Base-by-base conservation (phyloP, 2,113 vertebrate genomes). In the Chaetodon auriga region DNA sequence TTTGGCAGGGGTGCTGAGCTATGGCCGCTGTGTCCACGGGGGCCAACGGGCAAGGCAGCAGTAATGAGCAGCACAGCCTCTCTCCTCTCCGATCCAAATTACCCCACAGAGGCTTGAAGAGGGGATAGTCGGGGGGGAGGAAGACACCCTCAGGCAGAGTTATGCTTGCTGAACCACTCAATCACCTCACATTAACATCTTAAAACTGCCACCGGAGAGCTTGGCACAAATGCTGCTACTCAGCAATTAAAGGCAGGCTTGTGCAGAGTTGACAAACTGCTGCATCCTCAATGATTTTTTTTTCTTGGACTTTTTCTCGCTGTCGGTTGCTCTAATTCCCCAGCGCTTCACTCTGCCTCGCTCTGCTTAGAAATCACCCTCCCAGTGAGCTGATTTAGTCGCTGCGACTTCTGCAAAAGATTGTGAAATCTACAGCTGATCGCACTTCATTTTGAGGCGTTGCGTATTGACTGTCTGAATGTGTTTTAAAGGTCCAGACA, bases 131-230 rank as follows among this genome's bases (percentile, higher is more conserved):
- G 48, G 69, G 48, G 71, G n/a, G 60, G 75, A 80, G 46, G 64
- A 84, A 41, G 76, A 74, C 14, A 35, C 60, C 93, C 85, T 9
- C 48, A 72, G 91, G 91, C 92, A 84, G 78, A 87, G 89, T 92
- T 88, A 89, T 86, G 88, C 88, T 89, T 81, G 90, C 90, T 86
- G 87, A 92, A 88, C 77, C 87, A 81, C 86, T 93, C 91, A 84
- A 91, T 94, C 91, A 92, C 84, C 74, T 64, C 86, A 81, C 76
- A 93, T 94, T 93, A 92, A 86, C 85, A 90, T 88, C 86, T 76
- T 82, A 87, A 86, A 90, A 87, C 68, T 80, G 64, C 87, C 84
- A 80, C 86, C 5, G 6, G 85, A 89, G 85, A 80, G 68, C 81
- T 79, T 38, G 23, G 43, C 68, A 79, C 78, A 90, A 87, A 88